phyloP scores from a whole-genome alignment of 2,888 invertebrate species.

The Campoplex nolae region DNA sequence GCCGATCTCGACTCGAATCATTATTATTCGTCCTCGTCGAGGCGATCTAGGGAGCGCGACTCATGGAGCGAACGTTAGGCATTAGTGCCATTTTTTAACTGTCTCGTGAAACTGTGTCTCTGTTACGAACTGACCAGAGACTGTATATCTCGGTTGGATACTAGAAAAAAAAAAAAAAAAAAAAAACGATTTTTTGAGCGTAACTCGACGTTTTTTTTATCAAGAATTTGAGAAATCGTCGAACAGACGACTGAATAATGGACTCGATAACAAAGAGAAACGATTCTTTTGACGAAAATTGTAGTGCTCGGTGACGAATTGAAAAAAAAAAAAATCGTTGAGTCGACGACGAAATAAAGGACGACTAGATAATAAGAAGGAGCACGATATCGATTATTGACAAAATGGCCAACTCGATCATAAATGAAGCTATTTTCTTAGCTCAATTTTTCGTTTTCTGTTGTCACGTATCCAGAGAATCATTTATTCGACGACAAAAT shows the following conservation, averaged over 20 bases:
- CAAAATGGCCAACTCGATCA: neutral
- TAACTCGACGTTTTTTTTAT: too few species aligned
- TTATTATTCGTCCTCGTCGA: slow-evolving; percentile 35
- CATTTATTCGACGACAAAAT: neutral
- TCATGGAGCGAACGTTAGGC: neutral
- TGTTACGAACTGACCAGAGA: neutral
- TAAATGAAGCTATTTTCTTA: too few species aligned
- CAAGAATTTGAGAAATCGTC: too few species aligned
- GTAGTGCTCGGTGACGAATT: too few species aligned
- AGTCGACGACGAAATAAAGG: too few species aligned
- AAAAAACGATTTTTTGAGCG: too few species aligned
- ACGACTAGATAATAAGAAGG: too few species aligned
- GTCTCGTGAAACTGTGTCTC: neutral
- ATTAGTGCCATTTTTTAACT: slow-evolving; percentile 11
- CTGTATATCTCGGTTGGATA: neutral
- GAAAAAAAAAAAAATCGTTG: too few species aligned
- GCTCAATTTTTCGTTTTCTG: too few species aligned
- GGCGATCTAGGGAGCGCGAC: neutral
- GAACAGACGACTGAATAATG: too few species aligned
- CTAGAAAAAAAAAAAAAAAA: too few species aligned
- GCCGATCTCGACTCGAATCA: slow-evolving; percentile 11
- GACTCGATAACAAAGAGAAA: neutral
- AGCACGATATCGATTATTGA: neutral
- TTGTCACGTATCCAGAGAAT: too few species aligned
- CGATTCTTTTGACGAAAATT: neutral